Conservation (phyloP, 2,113 vertebrate species). For the Heloderma charlesbogerti region DNA sequence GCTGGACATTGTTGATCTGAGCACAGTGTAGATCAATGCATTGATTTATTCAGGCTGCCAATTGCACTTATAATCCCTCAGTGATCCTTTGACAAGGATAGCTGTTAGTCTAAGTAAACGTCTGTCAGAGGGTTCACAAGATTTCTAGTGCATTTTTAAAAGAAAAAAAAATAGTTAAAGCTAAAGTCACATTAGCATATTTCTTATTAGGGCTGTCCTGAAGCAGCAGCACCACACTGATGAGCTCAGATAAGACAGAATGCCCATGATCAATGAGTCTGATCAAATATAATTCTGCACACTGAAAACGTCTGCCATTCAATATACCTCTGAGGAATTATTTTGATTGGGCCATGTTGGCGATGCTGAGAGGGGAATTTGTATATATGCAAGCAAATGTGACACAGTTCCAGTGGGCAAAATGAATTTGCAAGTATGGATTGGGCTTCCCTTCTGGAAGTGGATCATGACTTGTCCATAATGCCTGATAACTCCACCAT, state of each 20-base stretch:
- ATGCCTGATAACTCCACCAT: no score
- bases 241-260: not conserved
- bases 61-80: not conserved
- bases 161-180: not conserved
- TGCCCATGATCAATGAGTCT: not conserved
- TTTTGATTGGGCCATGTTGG: no score
- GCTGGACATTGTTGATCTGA: slow-evolving; percentile 33
- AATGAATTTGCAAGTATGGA: not conserved
- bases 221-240: not conserved
- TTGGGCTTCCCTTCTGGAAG: not conserved
- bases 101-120: not conserved
- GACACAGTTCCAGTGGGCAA: not conserved
- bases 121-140: not conserved
- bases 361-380: not conserved
- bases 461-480: not conserved
- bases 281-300: not conserved
- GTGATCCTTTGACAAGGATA: not conserved
- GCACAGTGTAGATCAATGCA: not conserved
- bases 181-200: not conserved
- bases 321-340: not conserved
- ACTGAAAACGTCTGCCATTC: not conserved
- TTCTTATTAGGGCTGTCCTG: no score
- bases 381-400: not conserved
- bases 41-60: slow-evolving; percentile 10
- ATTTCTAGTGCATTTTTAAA: not conserved